A percentile compares a stretch with the other conserved stretches of the same genome.
Evolutionary conservation across 2,113 vertebrate genomes (phyloP).

Genomic region (Formicarius rufipectus): DNA sequence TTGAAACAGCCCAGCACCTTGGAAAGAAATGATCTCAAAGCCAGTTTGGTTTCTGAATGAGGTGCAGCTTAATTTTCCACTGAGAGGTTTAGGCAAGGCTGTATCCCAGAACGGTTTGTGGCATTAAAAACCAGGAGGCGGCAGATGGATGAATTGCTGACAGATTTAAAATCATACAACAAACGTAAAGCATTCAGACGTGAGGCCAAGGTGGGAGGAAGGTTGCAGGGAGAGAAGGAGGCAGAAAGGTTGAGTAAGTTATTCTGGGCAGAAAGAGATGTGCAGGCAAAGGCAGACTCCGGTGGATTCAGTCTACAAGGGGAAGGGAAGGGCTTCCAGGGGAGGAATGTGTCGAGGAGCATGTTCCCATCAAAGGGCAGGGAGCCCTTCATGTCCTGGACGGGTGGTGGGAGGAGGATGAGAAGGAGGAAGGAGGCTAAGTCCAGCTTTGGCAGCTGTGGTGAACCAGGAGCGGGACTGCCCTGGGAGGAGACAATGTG

Average conservation of each 20-base stretch:
- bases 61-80: conserved; percentile 20
- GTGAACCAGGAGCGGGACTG: background rate
- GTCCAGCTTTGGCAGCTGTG: background rate
- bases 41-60: background rate
- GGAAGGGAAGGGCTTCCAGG: background rate
- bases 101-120: background rate
- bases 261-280: background rate
- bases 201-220: conserved; percentile 11
- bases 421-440: background rate
- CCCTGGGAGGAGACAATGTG: background rate
- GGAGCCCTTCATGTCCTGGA: fast-evolving
- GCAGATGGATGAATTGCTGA: conserved; percentile 59
- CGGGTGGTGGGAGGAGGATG: background rate
- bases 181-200: conserved; percentile 12
- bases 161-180: conserved; percentile 41
- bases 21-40: conserved; percentile 18
- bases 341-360: background rate
- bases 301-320: background rate
- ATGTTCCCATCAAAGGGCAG: background rate
- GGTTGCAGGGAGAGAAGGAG: conserved; percentile 4
- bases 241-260: conserved; percentile 11
- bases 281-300: background rate
- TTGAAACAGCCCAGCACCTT: conserved; percentile 6
- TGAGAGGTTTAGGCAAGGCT: background rate
- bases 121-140: conserved; percentile 19